A percentile compares a stretch with the other conserved stretches of the same genome.
phyloP scores from a whole-genome alignment of 2,113 vertebrate genomes.

The Pagrus major region DNA sequence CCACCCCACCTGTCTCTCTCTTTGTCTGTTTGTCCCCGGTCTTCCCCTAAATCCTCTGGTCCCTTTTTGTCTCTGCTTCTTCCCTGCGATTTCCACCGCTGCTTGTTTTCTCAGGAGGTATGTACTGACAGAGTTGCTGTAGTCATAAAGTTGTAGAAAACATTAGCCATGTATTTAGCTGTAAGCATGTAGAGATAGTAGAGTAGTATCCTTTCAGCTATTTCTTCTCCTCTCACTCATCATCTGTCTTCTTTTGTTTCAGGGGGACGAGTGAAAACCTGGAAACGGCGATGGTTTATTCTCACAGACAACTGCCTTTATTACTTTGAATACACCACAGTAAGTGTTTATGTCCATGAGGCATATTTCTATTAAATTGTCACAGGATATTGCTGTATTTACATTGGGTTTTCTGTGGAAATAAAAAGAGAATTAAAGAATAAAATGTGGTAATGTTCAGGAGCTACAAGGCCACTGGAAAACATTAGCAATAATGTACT shows the following conservation, averaged over 20 bases:
- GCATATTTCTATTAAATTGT: no score
- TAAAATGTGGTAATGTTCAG: neutral
- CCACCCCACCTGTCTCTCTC: constrained; percentile 40
- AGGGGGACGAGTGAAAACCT: constrained; percentile 88
- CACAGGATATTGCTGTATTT: neutral
- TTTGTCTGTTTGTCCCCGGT: constrained; percentile 48
- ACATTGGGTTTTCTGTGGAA: neutral
- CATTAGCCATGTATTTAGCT: neutral
- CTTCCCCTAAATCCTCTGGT: constrained; percentile 68
- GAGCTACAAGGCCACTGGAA: neutral
- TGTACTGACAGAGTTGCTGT: constrained; percentile 70
- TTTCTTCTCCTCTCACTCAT: neutral
- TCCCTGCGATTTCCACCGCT: constrained; percentile 79
- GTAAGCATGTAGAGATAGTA: constrained; percentile 24
- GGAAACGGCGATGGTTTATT: constrained; percentile 88
- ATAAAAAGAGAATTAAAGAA: neutral
- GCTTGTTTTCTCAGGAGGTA: constrained; percentile 86
- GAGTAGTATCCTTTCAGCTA: constrained; percentile 4
- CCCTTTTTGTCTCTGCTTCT: constrained; percentile 74
- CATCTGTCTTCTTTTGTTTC: constrained; percentile 33
- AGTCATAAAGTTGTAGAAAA: constrained; percentile 20
- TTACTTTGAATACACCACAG: constrained; percentile 89
- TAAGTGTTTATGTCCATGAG: constrained; percentile 73
- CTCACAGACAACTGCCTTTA: constrained; percentile 88
- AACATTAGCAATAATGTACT: neutral